Conservation (phyloP, 1,140 invertebrate species). For the Pogonomyrmex barbatus region DNA sequence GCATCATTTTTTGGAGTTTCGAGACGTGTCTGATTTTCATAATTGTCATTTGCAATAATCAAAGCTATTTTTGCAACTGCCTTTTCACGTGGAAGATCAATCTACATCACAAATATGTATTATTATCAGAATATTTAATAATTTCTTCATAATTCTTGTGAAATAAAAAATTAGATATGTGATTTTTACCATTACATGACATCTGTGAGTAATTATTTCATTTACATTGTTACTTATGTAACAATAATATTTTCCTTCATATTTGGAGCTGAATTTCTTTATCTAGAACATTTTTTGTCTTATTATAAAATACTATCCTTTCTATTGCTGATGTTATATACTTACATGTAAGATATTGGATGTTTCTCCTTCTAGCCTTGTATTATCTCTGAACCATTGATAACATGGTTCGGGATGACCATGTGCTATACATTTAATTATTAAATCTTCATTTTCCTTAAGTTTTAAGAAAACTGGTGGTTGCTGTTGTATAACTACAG, state of each 20-base stretch:
- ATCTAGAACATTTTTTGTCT: slow-evolving; percentile 71
- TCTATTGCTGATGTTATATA: neutral
- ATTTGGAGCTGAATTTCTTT: slow-evolving; percentile 72
- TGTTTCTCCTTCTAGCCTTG: slow-evolving; percentile 76
- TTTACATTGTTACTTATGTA: slow-evolving; percentile 74
- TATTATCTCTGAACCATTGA: slow-evolving; percentile 82
- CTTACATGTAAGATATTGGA: slow-evolving; percentile 73
- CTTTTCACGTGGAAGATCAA: slow-evolving; percentile 75
- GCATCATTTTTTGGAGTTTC: slow-evolving; percentile 81
- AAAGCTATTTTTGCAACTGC: slow-evolving; percentile 82
- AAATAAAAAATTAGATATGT: slow-evolving; percentile 21
- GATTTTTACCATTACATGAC: slow-evolving; percentile 75
- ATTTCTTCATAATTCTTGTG: slow-evolving; percentile 27
- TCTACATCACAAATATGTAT: slow-evolving; percentile 63
- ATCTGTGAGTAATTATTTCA: slow-evolving; percentile 74
- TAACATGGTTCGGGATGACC: slow-evolving; percentile 77
- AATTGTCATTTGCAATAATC: slow-evolving; percentile 81
- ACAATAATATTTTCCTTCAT: slow-evolving; percentile 81
- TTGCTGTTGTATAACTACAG: slow-evolving; percentile 76
- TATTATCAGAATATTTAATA: neutral
- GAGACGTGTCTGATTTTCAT: slow-evolving; percentile 75
- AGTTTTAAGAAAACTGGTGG: slow-evolving; percentile 74
- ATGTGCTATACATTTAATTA: slow-evolving; percentile 75
- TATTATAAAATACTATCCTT: neutral
- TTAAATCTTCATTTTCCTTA: slow-evolving; percentile 72